Evolutionary conservation across 2,888 invertebrate genomes (phyloP), one percentile per base, ranked within the genome.

Genomic region (Leptopilina myrica): DNA sequence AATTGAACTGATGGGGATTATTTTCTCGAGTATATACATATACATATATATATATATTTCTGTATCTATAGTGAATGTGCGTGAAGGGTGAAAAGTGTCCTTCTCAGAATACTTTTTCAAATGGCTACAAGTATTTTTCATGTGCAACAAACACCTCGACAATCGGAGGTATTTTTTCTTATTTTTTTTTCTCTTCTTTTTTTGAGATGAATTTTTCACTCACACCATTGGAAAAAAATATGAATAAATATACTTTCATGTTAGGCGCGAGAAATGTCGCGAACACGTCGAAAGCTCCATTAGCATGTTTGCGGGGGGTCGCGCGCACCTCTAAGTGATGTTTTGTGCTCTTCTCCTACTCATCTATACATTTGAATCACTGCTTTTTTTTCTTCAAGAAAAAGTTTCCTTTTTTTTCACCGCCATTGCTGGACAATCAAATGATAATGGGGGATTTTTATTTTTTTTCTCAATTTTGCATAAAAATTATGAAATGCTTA

Each of bases 231-330:
- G 79, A 59, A 49, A 78, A 80, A 82, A 80, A 82, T 79, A 78
- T 78, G 62, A 8, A 15, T 20, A 56, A 33, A 67, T n/a, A 76
- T 67, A 67, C 76, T 73, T 33, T 59, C 81, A 65, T 76, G 62
- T 77, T 84, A 83, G 81, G 84, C 81, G 86, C 84, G 82, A 85
- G 87, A 84, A 85, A 85, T 82, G 84, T 84, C 84, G 83, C 79
- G 84, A 83, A 80, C 84, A 81, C 83, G 83, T 79, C 77, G 78
- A 80, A 49, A 84, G 81, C 79, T 91, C 91, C 91, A 91, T 91
- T 91, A 91, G 90, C 88, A 86, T 90, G 88, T 91, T 91, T 91
- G 89, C 90, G 83, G 85, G 84, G 84, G 86, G 85, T 86, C 84
- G 86, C 84, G 86, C 86, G 86, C 86, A 84, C 81, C 88, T 85